These are phyloP conservation scores for Trichoplusia ni DNA, from an alignment of 1,140 invertebrate species.

Conservation along the genomic window DNA sequence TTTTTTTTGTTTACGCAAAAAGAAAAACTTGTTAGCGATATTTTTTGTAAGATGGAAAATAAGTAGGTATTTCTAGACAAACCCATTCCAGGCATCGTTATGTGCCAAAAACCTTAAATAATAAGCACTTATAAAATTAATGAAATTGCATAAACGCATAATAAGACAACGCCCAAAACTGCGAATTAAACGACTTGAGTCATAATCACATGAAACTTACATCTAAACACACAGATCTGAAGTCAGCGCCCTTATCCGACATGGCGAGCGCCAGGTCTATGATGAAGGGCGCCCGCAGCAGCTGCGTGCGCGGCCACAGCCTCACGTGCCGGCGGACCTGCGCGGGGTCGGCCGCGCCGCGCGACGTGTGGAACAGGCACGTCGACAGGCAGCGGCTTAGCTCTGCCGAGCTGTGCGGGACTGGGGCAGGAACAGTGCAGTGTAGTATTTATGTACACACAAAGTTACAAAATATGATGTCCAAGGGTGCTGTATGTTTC, in stretches of 20 bases:
- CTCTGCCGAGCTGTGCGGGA: slow-evolving; percentile 54
- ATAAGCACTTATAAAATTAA: neutral
- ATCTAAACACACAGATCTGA: slow-evolving; percentile 60
- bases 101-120: too few species aligned
- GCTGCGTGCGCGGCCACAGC: slow-evolving; percentile 59
- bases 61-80: too few species aligned
- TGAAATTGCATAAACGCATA: neutral
- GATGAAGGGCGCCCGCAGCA: slow-evolving; percentile 57
- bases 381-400: slow-evolving; percentile 62
- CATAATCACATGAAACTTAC: slow-evolving; percentile 44
- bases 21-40: too few species aligned
- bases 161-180: too few species aligned
- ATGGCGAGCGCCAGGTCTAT: slow-evolving; percentile 61
- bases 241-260: slow-evolving; percentile 61
- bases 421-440: slow-evolving; percentile 36
- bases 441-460: too few species aligned
- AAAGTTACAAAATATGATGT: too few species aligned
- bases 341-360: slow-evolving; percentile 56
- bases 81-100: too few species aligned
- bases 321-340: slow-evolving; percentile 55
- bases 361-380: slow-evolving; percentile 61
- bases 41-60: too few species aligned
- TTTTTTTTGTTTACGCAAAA: too few species aligned
- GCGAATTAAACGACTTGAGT: too few species aligned
- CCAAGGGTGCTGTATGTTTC: too few species aligned